A percentile compares a stretch with the other conserved stretches of the same genome.
Evolutionary conservation across 2,888 invertebrate species (phyloP).

Genomic region (Yponomeuta malinellus): DNA sequence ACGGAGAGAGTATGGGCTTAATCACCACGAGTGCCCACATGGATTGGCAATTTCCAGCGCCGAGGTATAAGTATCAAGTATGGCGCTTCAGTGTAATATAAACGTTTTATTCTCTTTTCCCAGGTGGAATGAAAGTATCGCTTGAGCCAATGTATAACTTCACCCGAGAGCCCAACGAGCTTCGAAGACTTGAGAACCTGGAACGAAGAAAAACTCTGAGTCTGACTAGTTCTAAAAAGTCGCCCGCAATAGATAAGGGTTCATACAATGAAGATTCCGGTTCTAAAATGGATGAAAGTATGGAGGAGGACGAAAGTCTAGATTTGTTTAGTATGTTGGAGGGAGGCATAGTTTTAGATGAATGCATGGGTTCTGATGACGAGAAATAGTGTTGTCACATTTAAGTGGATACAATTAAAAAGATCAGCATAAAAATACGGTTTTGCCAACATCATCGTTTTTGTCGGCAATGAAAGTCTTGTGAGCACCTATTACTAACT

Average conservation of each 20-base stretch:
- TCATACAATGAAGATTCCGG: not conserved
- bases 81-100: too few relatives aligned
- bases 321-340: slow-evolving; percentile 11
- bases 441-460: too few relatives aligned
- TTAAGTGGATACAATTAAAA: not conserved
- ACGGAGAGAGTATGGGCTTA: too few relatives aligned
- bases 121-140: slow-evolving; percentile 1
- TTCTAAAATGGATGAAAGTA: slow-evolving; percentile 16
- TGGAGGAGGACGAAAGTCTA: slow-evolving; percentile 10
- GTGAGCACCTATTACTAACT: too few relatives aligned
- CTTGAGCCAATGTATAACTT: not conserved
- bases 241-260: not conserved
- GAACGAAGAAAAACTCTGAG: not conserved
- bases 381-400: slow-evolving; percentile 26
- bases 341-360: slow-evolving; percentile 35
- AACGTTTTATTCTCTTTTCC: not conserved
- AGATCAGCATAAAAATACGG: too few relatives aligned
- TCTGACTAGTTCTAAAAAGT: not conserved
- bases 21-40: too few relatives aligned
- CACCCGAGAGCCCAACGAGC: not conserved
- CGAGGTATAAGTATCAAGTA: too few relatives aligned
- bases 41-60: too few relatives aligned
- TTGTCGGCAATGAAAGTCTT: too few relatives aligned
- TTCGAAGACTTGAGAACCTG: slow-evolving; percentile 19
- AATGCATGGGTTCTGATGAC: slow-evolving; percentile 54